phyloP scores from a whole-genome alignment of 2,888 invertebrate species.

The Eucera pruinosa region DNA sequence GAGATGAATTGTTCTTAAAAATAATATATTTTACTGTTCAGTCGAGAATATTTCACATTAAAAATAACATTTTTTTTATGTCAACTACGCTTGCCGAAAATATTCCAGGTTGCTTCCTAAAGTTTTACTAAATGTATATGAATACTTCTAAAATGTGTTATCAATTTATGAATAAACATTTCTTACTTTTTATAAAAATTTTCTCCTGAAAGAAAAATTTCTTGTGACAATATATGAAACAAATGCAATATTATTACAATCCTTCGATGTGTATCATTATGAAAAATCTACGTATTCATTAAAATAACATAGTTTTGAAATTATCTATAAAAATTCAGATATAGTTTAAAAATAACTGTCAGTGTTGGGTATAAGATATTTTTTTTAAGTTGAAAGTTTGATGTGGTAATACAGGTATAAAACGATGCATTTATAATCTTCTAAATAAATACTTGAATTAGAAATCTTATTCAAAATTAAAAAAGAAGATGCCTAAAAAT shows the following conservation, averaged over 20 bases:
- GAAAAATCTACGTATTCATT: conserved; percentile 35
- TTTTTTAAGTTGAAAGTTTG: not conserved
- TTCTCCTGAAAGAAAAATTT: no score
- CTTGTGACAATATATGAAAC: not conserved
- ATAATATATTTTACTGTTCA: no score
- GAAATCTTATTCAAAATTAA: not conserved
- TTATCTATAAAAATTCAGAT: conserved; percentile 22
- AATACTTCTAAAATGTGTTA: not conserved
- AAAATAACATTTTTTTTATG: no score
- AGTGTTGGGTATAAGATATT: conserved; percentile 50
- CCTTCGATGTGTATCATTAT: conserved; percentile 11
- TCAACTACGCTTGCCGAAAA: not conserved
- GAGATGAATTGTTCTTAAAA: no score
- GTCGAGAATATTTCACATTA: no score
- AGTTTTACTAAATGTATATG: not conserved
- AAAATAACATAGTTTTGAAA: conserved; percentile 34
- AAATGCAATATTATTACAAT: not conserved
- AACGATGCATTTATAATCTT: not conserved
- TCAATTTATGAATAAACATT: not conserved
- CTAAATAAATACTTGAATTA: not conserved
- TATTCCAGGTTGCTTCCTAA: not conserved
- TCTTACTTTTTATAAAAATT: not conserved
- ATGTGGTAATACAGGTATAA: not conserved
- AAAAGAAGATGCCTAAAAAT: not conserved
- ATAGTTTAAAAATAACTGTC: conserved; percentile 22